Base-by-base conservation (phyloP, 2,113 vertebrate genomes). In the Turnix velox region DNA sequence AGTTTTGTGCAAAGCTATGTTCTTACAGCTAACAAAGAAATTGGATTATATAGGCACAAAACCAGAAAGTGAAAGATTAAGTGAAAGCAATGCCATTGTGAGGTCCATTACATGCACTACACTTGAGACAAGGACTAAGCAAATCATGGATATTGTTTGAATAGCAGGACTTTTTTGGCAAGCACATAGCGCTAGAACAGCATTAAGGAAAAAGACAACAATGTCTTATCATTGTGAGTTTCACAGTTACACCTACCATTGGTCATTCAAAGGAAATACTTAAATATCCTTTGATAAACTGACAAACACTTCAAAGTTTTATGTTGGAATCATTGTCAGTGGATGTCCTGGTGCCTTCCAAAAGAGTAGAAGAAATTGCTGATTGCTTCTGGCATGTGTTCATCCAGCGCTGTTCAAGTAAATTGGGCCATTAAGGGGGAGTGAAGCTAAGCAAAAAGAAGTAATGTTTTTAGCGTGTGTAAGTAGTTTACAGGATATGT, bases 1-100 rank as follows among this genome's bases (percentile, higher is more conserved):
- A 31, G 40, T 46, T 20, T 73, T 0, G 0, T 63, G 31, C 23
- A 84, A 48, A 18, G 9, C 31, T 73, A 27, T 18, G 40, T n/a
- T 9, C 39, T 80, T 54, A 45, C 16, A 78, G 46, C 20, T 62
- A 67, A 65, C 31, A 59, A 31, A 63, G 24, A 43, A 71, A 82
- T 7, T 46, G 46, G 67, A 17, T 63, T 55, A 46, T 33, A 51
- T 10, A n/a, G 65, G 28, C 43, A 48, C 37, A 65, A 67, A 92
- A 61, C 6, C 42, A 61, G 30, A 77, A 54, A 39, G 6, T 69
- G n/a, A 81, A 92, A 61, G 35, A 39, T 49, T 11, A 67, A 46
- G 15, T 24, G 19, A 76, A 77, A 79, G 15, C 7, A 59, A 11
- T 69, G 24, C 30, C 46, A 12, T 52, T 35, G 18, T 45, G 59